Conservation (phyloP, 2,888 invertebrate genomes). For the Osmoderma eremita region DNA sequence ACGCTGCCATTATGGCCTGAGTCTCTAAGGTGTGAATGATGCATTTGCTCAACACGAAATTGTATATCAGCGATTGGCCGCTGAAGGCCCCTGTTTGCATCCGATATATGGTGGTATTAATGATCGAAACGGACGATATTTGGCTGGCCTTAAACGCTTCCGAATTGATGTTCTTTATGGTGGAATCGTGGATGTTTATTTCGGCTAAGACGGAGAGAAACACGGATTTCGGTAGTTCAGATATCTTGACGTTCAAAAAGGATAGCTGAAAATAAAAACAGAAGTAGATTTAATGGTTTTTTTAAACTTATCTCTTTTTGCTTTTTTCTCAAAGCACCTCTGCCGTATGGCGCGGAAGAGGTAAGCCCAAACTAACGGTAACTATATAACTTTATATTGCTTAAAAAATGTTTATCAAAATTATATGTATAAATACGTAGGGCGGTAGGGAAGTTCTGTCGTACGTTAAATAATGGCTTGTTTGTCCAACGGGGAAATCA, state of each 20-base stretch:
- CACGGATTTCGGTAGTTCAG: constrained; percentile 69
- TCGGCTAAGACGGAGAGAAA: constrained; percentile 74
- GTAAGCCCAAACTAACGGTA: too few species aligned
- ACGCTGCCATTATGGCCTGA: constrained; percentile 72
- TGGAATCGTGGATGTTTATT: constrained; percentile 68
- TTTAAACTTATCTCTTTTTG: too few species aligned
- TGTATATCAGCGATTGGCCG: constrained; percentile 70
- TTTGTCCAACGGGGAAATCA: too few species aligned
- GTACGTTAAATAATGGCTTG: too few species aligned
- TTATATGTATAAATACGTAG: too few species aligned
- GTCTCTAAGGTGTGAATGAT: constrained; percentile 68
- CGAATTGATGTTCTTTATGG: constrained; percentile 68
- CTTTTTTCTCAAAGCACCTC: too few species aligned
- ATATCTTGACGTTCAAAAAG: constrained; percentile 70
- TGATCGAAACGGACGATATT: constrained; percentile 71
- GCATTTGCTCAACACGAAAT: constrained; percentile 70
- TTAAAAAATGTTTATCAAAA: too few species aligned
- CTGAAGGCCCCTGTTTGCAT: constrained; percentile 74
- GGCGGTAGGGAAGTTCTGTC: too few species aligned
- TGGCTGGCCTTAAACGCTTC: constrained; percentile 76
- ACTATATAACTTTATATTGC: too few species aligned
- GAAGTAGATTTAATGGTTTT: too few species aligned
- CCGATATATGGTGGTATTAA: constrained; percentile 70
- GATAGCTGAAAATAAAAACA: constrained; percentile 69
- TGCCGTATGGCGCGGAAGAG: too few species aligned